A percentile compares a stretch with the other conserved stretches of the same genome.
Evolutionary conservation across 2,888 invertebrate species (phyloP).

Genomic region (Drosophila parthenogenetica): DNA sequence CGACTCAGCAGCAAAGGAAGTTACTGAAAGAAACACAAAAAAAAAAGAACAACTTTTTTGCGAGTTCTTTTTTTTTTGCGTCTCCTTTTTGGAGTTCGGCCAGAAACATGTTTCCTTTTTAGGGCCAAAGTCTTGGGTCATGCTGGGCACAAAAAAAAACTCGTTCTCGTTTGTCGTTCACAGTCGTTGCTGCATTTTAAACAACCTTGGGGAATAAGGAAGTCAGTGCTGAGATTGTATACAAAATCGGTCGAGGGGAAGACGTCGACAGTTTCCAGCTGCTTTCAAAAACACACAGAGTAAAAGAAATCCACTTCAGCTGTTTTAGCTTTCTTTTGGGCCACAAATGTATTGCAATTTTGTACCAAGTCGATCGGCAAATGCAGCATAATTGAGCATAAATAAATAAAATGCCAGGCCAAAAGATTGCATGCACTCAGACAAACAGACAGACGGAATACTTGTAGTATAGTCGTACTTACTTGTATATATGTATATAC

Average conservation of each 20-base stretch:
- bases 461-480: neutral
- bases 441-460: neutral
- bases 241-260: neutral
- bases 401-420: slow-evolving; percentile 45
- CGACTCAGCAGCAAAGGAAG: slow-evolving; percentile 40
- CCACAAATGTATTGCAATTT: slow-evolving; percentile 38
- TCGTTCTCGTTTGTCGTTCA: slow-evolving; percentile 42
- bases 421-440: slow-evolving; percentile 48
- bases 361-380: slow-evolving; percentile 26
- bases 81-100: slow-evolving; percentile 33
- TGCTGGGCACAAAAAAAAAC: slow-evolving; percentile 60
- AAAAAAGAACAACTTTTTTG: slow-evolving; percentile 27
- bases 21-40: slow-evolving; percentile 1
- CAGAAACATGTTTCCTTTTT: slow-evolving; percentile 74
- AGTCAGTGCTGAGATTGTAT: slow-evolving; percentile 42
- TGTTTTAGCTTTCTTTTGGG: slow-evolving; percentile 45
- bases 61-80: slow-evolving; percentile 15
- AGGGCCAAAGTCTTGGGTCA: slow-evolving; percentile 66
- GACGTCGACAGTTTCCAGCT: slow-evolving; percentile 59
- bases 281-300: slow-evolving; percentile 36
- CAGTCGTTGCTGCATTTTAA: slow-evolving; percentile 51
- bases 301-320: slow-evolving; percentile 48
- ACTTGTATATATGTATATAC: slow-evolving; percentile 18
- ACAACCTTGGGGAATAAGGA: slow-evolving; percentile 78
- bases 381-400: slow-evolving; percentile 60